phyloP scores from a whole-genome alignment of 2,113 vertebrate genomes.

The Sceloporus undulatus region DNA sequence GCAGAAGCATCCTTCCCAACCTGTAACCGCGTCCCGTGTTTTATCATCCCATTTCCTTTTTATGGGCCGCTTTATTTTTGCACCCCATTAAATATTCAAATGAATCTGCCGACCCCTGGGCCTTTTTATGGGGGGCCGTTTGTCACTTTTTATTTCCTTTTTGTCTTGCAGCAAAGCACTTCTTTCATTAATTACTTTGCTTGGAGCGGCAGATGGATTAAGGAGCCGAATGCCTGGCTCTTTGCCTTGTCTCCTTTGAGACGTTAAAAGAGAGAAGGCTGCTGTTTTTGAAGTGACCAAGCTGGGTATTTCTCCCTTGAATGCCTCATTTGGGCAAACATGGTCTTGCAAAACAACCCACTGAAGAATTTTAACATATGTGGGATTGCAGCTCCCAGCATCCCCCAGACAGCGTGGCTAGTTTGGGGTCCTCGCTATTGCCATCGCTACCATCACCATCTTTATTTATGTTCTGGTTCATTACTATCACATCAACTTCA shows the following conservation, averaged over 20 bases:
- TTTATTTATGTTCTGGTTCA: no score
- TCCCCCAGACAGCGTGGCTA: no score
- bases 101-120: neutral
- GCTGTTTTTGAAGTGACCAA: neutral
- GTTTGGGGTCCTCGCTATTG: no score
- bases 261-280: no score
- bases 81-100: conserved; percentile 39
- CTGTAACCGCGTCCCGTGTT: neutral
- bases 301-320: neutral
- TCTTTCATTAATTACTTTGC: conserved; percentile 23
- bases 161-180: accelerated
- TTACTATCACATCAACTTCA: no score
- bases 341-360: no score
- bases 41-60: conserved; percentile 32
- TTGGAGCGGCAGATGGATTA: no score
- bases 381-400: no score
- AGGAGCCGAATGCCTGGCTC: neutral
- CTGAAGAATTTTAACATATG: no score
- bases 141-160: neutral
- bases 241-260: neutral
- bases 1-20: neutral
- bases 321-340: no score
- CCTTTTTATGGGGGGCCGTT: neutral
- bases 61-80: conserved; percentile 21
- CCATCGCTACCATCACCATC: no score